These are phyloP conservation scores for Microcaecilia unicolor DNA, from an alignment of 2,797 vertebrate species.

Conservation along the genomic window DNA sequence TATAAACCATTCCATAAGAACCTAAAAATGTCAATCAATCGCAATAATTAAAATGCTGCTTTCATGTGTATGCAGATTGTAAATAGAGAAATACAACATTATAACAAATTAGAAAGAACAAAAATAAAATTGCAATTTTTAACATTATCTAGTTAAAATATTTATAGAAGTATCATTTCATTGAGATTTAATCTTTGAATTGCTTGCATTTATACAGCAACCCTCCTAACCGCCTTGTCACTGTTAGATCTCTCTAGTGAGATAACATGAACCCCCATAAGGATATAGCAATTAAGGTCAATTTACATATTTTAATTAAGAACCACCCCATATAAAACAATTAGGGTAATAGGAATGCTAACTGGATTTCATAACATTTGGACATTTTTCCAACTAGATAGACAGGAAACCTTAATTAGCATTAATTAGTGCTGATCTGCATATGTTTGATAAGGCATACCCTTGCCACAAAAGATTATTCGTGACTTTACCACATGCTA, in stretches of 20 bases:
- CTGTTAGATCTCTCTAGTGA: conserved; percentile 51
- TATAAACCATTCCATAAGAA: no score
- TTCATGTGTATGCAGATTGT: no score
- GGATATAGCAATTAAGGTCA: conserved; percentile 74
- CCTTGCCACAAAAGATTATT: conserved; percentile 74
- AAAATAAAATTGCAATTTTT: conserved; percentile 42
- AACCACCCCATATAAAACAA: conserved; percentile 80
- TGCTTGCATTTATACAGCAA: conserved; percentile 57
- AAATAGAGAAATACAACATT: conserved; percentile 6
- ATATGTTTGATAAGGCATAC: conserved; percentile 84
- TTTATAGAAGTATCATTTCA: conserved; percentile 66
- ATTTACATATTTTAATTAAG: conserved; percentile 84
- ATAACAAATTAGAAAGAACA: conserved; percentile 31
- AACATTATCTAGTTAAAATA: conserved; percentile 60
- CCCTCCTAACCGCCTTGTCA: conserved; percentile 64
- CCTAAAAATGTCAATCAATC: no score
- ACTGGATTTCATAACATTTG: conserved; percentile 84
- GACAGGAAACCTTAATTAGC: conserved; percentile 81
- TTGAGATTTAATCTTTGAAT: conserved; percentile 58
- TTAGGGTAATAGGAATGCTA: conserved; percentile 77
- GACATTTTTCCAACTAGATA: conserved; percentile 74
- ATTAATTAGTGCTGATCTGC: conserved; percentile 88
- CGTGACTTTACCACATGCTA: conserved; percentile 66
- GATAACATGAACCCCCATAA: conserved; percentile 77
- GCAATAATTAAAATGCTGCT: no score